Evolutionary conservation across 2,888 invertebrate genomes (phyloP).

Genomic region (Drosophila robusta): DNA sequence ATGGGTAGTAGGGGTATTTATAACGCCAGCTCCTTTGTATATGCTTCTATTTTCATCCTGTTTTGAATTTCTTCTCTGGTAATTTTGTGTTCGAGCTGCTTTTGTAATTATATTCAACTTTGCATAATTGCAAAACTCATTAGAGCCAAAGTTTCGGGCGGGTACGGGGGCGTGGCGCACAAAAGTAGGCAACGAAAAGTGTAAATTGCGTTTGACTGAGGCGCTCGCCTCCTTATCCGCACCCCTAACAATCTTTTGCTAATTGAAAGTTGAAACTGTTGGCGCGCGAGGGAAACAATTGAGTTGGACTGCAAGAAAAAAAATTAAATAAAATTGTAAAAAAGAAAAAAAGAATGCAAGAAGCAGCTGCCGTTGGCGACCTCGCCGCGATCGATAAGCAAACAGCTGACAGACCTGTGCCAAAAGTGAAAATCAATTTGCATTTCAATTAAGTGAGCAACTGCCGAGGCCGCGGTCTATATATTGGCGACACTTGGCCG

Average conservation of each 20-base stretch:
- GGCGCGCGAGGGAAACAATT: not conserved
- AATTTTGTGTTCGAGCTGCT: conserved; percentile 33
- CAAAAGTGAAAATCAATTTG: conserved; percentile 22
- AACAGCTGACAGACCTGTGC: conserved; percentile 45
- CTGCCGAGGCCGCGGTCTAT: conserved; percentile 13
- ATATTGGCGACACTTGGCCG: conserved; percentile 18
- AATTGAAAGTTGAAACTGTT: conserved; percentile 51
- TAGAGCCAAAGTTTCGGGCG: conserved; percentile 43
- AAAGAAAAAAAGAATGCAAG: conserved; percentile 7
- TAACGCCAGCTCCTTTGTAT: not conserved
- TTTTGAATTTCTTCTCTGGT: conserved; percentile 35
- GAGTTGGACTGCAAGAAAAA: not conserved
- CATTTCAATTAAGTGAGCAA: conserved; percentile 38
- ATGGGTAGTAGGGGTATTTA: conserved; percentile 4
- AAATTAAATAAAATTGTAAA: not conserved
- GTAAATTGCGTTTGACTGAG: conserved; percentile 36
- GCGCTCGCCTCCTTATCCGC: not conserved
- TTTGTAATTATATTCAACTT: conserved; percentile 59
- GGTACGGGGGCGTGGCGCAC: conserved; percentile 8
- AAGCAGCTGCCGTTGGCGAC: conserved; percentile 29
- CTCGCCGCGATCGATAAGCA: conserved; percentile 33
- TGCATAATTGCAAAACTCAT: conserved; percentile 75
- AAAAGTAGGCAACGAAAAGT: conserved; percentile 51
- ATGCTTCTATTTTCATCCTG: conserved; percentile 21
- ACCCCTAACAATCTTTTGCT: conserved; percentile 17